Conservation (phyloP, 2,113 vertebrate genomes). For the Suricata suricatta region DNA sequence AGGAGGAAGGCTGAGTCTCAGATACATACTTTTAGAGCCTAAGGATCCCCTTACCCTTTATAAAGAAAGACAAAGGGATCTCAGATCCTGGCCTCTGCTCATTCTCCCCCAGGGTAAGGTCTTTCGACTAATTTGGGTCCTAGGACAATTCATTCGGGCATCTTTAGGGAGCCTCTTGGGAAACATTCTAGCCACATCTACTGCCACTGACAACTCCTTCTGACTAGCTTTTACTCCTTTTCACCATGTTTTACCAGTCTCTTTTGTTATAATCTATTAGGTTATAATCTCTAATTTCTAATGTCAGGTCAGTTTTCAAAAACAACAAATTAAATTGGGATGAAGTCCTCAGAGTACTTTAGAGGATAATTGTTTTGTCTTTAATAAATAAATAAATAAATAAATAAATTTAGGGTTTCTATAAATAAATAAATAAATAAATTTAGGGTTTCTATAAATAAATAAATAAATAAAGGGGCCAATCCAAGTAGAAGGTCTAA, state of each 20-base stretch:
- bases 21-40: too few species aligned
- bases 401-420: constrained; percentile 88
- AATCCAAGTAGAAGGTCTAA: background rate
- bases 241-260: background rate
- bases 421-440: constrained; percentile 62
- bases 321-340: constrained; percentile 55
- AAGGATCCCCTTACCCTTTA: too few species aligned
- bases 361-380: constrained; percentile 76
- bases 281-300: constrained; percentile 22
- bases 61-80: too few species aligned
- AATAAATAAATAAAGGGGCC: background rate
- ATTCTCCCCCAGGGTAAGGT: too few species aligned
- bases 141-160: too few species aligned
- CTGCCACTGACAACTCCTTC: background rate
- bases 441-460: constrained; percentile 85
- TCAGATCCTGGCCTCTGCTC: too few species aligned
- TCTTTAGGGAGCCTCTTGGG: too few species aligned
- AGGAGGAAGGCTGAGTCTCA: too few species aligned
- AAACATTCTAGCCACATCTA: too few species aligned
- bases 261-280: background rate
- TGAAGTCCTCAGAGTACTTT: background rate
- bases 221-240: constrained; percentile 34
- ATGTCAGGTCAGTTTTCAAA: constrained; percentile 60
- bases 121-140: too few species aligned
- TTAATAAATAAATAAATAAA: constrained; percentile 79